Conservation (phyloP, 2,888 invertebrate species). For the Drosophila infuscata region DNA sequence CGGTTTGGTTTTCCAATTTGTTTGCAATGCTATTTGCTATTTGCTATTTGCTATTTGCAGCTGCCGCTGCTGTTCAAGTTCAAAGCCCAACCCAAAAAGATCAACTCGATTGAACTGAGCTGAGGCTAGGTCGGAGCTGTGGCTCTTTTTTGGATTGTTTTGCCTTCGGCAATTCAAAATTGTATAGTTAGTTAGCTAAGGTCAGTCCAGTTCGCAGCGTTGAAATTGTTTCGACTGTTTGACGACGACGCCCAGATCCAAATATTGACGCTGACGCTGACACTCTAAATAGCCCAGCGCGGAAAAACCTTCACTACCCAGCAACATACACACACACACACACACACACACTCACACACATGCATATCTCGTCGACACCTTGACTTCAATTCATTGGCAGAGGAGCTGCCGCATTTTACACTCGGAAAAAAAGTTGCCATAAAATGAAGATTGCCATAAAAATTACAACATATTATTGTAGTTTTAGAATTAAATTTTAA, state of each 20-base stretch:
- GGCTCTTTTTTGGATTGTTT: conserved; percentile 20
- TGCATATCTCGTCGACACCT: conserved; percentile 50
- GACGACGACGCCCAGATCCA: conserved; percentile 73
- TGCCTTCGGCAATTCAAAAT: conserved; percentile 50
- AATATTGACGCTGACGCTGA: conserved; percentile 63
- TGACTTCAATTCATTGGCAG: conserved; percentile 72
- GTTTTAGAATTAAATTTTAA: background rate
- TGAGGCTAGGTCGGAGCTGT: conserved; percentile 1
- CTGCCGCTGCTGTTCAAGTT: conserved; percentile 62
- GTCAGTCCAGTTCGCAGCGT: conserved; percentile 65
- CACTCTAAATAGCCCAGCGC: conserved; percentile 71
- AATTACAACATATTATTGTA: background rate
- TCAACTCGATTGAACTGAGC: conserved; percentile 30
- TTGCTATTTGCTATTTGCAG: conserved; percentile 11
- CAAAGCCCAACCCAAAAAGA: conserved; percentile 77
- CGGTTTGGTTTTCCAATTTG: conserved; percentile 64
- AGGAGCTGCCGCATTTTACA: conserved; percentile 24
- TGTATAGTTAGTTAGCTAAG: conserved; percentile 65
- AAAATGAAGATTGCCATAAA: background rate
- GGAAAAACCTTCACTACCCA: conserved; percentile 72
- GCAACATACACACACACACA: background rate
- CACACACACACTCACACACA: background rate
- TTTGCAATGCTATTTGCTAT: conserved; percentile 34
- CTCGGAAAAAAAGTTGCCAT: background rate
- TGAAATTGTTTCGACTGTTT: conserved; percentile 69